Conservation (phyloP, 2,113 vertebrate species). For the Pleuronectes platessa region DNA sequence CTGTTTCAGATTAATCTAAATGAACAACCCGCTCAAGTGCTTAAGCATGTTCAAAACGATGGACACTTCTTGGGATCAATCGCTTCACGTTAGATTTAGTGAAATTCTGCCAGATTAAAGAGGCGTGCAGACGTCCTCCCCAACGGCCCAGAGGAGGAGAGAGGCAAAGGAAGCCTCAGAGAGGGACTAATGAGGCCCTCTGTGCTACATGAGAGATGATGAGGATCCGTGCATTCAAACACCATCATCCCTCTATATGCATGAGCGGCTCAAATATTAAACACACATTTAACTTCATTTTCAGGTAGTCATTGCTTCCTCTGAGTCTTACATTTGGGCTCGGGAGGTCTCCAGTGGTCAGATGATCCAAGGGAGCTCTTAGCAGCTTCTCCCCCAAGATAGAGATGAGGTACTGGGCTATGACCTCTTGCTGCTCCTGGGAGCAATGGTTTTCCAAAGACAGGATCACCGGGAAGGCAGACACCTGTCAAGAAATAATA, state of each 20-base stretch:
- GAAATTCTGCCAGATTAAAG: constrained; percentile 42
- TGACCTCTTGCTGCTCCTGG: constrained; percentile 85
- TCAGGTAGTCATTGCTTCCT: not conserved
- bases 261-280: constrained; percentile 1
- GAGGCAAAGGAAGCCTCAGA: constrained; percentile 21
- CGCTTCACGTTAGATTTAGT: constrained; percentile 24
- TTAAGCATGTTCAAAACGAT: constrained; percentile 26
- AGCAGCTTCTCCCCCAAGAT: constrained; percentile 85
- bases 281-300: constrained; percentile 4
- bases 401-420: constrained; percentile 80
- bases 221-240: constrained; percentile 18
- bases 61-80: constrained; percentile 26
- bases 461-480: constrained; percentile 88
- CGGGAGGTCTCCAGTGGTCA: constrained; percentile 74
- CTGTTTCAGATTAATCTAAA: not conserved
- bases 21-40: constrained; percentile 36
- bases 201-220: constrained; percentile 2
- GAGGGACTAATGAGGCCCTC: constrained; percentile 62
- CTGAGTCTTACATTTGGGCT: constrained; percentile 87
- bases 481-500: constrained; percentile 77
- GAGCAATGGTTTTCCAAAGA: constrained; percentile 93
- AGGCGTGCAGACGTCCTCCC: constrained; percentile 16
- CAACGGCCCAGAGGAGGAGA: not conserved
- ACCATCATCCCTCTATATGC: not conserved
- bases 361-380: constrained; percentile 66